Percentiles rank a stretch among this genome's conserved stretches.
Evolutionary conservation across 2,888 invertebrate species (phyloP).

Genomic region (Tricholauxania praeusta): DNA sequence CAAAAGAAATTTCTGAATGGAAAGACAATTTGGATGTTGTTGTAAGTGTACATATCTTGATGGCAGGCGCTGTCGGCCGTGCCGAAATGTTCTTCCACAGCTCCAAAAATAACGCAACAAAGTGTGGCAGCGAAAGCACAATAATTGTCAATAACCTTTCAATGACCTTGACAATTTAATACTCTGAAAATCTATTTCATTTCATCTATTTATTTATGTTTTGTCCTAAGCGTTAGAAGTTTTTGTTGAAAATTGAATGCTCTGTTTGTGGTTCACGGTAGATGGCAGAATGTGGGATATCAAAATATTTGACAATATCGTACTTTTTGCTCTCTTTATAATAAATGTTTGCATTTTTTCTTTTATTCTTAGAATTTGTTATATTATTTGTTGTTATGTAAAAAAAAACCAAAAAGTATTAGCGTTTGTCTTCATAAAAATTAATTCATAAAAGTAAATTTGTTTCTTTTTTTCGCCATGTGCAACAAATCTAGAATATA

Average conservation of each 20-base stretch:
- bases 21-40: background rate
- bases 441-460: too few species aligned
- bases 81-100: background rate
- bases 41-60: background rate
- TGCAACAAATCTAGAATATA: background rate
- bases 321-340: too few species aligned
- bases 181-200: constrained; percentile 2
- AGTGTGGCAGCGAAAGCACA: background rate
- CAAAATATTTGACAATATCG: too few species aligned
- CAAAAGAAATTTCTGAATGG: too few species aligned
- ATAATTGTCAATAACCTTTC: constrained; percentile 55
- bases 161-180: constrained; percentile 58
- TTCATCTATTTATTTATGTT: constrained; percentile 2
- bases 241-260: too few species aligned
- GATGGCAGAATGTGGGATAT: too few species aligned
- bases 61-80: background rate
- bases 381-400: too few species aligned
- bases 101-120: constrained; percentile 33
- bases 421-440: background rate
- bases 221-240: background rate
- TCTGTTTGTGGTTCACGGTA: too few species aligned
- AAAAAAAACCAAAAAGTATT: too few species aligned
- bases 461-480: too few species aligned
- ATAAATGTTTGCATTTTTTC: too few species aligned
- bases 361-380: too few species aligned